Evolutionary conservation across 2,888 invertebrate species (phyloP), one percentile per base, ranked within the genome.

Genomic region (Cerceris ruficornis): DNA sequence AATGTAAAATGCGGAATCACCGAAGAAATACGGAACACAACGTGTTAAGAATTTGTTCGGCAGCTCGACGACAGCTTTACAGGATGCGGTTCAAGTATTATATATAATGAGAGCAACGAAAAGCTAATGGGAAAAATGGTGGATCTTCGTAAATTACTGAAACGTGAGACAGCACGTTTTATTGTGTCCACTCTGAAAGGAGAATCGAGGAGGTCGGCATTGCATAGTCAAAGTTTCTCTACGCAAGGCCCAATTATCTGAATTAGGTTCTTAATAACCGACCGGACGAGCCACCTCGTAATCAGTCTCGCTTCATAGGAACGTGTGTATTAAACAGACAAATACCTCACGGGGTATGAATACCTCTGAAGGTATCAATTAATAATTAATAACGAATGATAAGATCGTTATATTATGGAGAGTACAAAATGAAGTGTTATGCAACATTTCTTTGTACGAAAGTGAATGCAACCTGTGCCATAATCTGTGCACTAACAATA

Each of bases 111-210:
- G 28, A n/a, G n/a, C n/a, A 58, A 57, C 41, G 42, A 42, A 28
- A 58, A 9, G 7, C 41, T 71, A 71, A 71, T 71, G 46, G 46
- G 43, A 69, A 69, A 61, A 54, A 54, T 61, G 11, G 46, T 55
- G 13, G 15, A 39, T 60, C 39, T 54, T 41, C 49, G 28, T n/a
- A 41, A 39, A 43, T 49, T 46, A 39, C 17, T 58, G 14, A 52
- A 64, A 42, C 50, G 9, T 65, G 65, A 65, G 13, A 52, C 52
- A 39, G 65, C 71, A 50, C n/a, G 42, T 65, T 59, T n/a, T 39
- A n/a, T 13, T 11, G 17, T 42, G 28, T 17, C 59, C 52, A 41
- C 41, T 11, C 59, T 17, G 11, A 13, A 42, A 15, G n/a, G 39
- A 46, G 49, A 41, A 58, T 13, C 14, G 14, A n/a, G 54, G 5